phyloP scores from a whole-genome alignment of 2,888 invertebrate species.

The Harpalus rufipes region DNA sequence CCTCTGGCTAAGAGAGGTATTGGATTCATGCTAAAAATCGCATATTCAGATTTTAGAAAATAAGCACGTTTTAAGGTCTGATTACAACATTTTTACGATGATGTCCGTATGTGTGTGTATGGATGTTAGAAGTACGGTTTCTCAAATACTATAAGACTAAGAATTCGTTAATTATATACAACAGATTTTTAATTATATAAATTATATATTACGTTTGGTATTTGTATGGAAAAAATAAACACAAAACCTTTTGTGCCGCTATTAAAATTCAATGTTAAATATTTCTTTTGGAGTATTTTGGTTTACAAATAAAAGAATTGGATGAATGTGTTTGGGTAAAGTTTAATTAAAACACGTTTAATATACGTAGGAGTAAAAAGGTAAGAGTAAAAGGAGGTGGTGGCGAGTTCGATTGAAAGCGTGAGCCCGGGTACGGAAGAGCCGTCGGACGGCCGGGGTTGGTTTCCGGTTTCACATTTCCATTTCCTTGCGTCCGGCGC shows the following conservation, averaged over 20 bases:
- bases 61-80: too few species aligned
- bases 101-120: too few species aligned
- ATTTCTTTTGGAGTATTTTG: not conserved
- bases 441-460: conserved; percentile 25
- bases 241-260: not conserved
- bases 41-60: too few species aligned
- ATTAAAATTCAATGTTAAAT: not conserved
- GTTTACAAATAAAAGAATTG: not conserved
- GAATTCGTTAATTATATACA: too few species aligned
- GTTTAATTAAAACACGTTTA: conserved; percentile 4
- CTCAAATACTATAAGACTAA: too few species aligned
- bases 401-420: conserved; percentile 10
- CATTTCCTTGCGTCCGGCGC: conserved; percentile 64
- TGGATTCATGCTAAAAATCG: too few species aligned
- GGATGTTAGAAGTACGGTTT: too few species aligned
- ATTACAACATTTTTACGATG: too few species aligned
- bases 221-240: not conserved
- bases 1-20: too few species aligned
- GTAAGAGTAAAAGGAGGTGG: not conserved
- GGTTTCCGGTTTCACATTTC: conserved; percentile 65
- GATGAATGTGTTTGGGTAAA: not conserved
- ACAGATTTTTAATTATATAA: too few species aligned
- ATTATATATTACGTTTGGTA: not conserved
- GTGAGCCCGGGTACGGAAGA: conserved; percentile 12
- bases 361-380: not conserved